Evolutionary conservation across 2,888 invertebrate species (phyloP).

Genomic region (Subacronicta megacephala): DNA sequence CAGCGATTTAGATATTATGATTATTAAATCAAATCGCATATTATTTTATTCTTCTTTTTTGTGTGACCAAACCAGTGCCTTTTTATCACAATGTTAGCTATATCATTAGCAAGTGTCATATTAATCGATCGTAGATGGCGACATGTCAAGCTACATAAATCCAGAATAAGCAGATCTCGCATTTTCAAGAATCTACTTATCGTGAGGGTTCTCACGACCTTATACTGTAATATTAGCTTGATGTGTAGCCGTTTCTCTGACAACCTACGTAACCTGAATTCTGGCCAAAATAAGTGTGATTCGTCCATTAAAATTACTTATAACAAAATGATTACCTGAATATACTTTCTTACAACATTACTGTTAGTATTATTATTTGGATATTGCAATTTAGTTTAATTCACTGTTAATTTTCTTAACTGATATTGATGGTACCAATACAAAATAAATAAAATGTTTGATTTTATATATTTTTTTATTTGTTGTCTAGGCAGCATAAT

Average conservation of each 20-base stretch:
- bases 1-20: neutral
- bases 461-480: conserved; percentile 30
- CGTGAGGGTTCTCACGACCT: too few species aligned
- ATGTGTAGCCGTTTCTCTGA: too few species aligned
- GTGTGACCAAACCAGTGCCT: neutral
- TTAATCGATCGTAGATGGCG: too few species aligned
- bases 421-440: conserved; percentile 49
- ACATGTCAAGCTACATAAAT: too few species aligned
- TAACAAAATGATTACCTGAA: conserved; percentile 26
- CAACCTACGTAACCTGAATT: too few species aligned
- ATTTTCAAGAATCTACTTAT: too few species aligned
- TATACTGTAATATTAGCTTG: too few species aligned
- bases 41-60: neutral
- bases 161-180: too few species aligned
- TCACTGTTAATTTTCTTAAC: conserved; percentile 25
- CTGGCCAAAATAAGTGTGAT: conserved; percentile 17
- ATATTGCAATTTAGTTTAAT: conserved; percentile 24
- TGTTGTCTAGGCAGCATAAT: too few species aligned
- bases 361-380: conserved; percentile 33
- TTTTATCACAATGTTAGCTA: too few species aligned
- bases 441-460: conserved; percentile 54
- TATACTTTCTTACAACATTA: conserved; percentile 21
- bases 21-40: neutral
- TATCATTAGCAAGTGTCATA: too few species aligned
- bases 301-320: conserved; percentile 39